These are phyloP conservation scores for Pissodes strobi DNA, from an alignment of 1,140 invertebrate species.

Conservation along the genomic window DNA sequence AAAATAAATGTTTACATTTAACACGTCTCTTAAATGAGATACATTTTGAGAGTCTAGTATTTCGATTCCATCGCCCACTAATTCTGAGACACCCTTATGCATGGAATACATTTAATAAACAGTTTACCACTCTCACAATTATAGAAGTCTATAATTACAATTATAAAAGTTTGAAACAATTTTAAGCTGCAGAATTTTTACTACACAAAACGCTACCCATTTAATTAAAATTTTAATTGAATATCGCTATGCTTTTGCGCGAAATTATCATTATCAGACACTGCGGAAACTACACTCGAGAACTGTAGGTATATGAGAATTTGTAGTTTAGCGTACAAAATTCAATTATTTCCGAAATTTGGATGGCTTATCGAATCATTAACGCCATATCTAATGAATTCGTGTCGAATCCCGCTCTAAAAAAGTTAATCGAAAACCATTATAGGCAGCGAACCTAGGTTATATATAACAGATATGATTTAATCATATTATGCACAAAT, in stretches of 20 bases:
- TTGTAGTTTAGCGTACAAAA: slow-evolving; percentile 1
- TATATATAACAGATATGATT: background rate
- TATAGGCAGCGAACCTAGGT: background rate
- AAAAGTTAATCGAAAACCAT: slow-evolving; percentile 15
- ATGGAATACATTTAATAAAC: too few species aligned
- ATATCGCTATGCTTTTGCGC: background rate
- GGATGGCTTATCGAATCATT: slow-evolving; percentile 26
- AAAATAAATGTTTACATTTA: too few species aligned
- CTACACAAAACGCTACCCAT: slow-evolving; percentile 2
- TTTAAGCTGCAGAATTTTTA: slow-evolving; percentile 8
- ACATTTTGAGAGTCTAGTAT: too few species aligned
- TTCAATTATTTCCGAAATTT: slow-evolving; percentile 29
- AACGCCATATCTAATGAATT: slow-evolving; percentile 15
- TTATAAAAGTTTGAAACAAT: slow-evolving; percentile 1
- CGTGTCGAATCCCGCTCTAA: background rate
- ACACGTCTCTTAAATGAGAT: too few species aligned
- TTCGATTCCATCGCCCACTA: too few species aligned
- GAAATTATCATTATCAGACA: slow-evolving; percentile 9
- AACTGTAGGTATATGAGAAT: slow-evolving; percentile 15
- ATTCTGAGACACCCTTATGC: too few species aligned
- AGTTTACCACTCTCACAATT: too few species aligned
- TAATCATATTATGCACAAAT: slow-evolving; percentile 6
- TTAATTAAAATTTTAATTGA: slow-evolving; percentile 23
- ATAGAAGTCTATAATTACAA: too few species aligned
- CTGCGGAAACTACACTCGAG: background rate